These are phyloP conservation scores for Cirrhinus mrigala DNA, from an alignment of 2,797 vertebrate genomes.

Conservation along the genomic window DNA sequence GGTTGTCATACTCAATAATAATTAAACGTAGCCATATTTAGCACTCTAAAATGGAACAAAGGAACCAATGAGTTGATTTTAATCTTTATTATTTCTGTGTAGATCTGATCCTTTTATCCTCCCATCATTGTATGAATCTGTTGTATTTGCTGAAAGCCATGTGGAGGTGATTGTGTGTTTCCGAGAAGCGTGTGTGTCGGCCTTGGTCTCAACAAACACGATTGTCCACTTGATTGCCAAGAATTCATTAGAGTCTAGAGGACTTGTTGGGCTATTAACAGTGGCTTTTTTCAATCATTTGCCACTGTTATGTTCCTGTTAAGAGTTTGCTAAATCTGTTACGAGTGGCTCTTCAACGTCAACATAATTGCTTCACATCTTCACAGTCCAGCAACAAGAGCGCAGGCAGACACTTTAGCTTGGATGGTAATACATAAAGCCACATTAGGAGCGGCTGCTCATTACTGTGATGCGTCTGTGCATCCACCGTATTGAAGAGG, in stretches of 20 bases:
- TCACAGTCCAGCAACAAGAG: constrained; percentile 23
- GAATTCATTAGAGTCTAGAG: constrained; percentile 39
- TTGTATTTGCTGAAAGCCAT: constrained; percentile 1
- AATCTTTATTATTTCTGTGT: background rate
- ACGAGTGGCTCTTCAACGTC: constrained; percentile 41
- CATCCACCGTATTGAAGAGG: constrained; percentile 17
- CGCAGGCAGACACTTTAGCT: constrained; percentile 14
- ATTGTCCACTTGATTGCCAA: constrained; percentile 44
- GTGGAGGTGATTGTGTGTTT: constrained; percentile 24
- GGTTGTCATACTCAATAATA: background rate
- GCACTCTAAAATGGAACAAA: background rate
- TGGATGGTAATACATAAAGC: constrained; percentile 13
- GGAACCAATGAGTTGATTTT: background rate
- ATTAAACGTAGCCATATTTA: background rate
- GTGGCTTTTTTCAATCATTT: constrained; percentile 30
- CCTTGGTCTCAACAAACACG: constrained; percentile 6
- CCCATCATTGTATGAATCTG: background rate
- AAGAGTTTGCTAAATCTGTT: constrained; percentile 46
- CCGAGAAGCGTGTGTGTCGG: background rate
- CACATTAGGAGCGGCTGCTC: constrained; percentile 8
- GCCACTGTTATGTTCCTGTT: constrained; percentile 35
- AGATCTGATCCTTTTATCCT: background rate
- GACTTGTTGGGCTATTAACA: constrained; percentile 24
- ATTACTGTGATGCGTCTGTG: constrained; percentile 17
- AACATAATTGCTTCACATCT: constrained; percentile 39